Conservation (phyloP, 2,797 vertebrate species). For the Mormyrops attenuatus region DNA sequence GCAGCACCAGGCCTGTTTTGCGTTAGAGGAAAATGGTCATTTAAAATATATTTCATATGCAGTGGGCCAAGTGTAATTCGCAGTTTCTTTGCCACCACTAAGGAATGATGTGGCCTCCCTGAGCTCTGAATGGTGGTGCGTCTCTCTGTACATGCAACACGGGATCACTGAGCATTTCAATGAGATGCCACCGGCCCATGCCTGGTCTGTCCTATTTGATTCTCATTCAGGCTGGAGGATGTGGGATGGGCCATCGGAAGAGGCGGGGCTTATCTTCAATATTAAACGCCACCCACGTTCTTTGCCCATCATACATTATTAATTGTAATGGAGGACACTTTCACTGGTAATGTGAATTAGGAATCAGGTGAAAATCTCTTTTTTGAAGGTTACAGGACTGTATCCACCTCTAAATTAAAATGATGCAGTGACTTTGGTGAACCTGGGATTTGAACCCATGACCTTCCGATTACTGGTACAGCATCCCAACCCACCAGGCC, state of each 20-base stretch:
- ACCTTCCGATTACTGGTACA: neutral
- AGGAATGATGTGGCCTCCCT: neutral
- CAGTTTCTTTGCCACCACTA: constrained; percentile 21
- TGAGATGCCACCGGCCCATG: neutral
- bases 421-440: neutral
- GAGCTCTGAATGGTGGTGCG: neutral
- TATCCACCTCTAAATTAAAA: neutral
- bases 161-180: neutral
- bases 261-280: neutral
- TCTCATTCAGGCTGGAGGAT: neutral
- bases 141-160: neutral
- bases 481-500: neutral
- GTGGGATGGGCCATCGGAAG: neutral
- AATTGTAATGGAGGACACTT: neutral
- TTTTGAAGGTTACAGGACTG: neutral
- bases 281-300: neutral
- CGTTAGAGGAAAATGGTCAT: constrained; percentile 40
- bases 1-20: constrained; percentile 31
- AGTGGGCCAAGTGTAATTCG: constrained; percentile 39
- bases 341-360: neutral
- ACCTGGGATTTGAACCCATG: neutral
- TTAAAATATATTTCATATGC: constrained; percentile 33
- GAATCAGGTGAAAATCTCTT: neutral
- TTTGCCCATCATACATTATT: neutral
- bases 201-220: neutral